A percentile compares a stretch with the other conserved stretches of the same genome.
phyloP scores from a whole-genome alignment of 1,140 invertebrate genomes.

The Calephelis nemesis region DNA sequence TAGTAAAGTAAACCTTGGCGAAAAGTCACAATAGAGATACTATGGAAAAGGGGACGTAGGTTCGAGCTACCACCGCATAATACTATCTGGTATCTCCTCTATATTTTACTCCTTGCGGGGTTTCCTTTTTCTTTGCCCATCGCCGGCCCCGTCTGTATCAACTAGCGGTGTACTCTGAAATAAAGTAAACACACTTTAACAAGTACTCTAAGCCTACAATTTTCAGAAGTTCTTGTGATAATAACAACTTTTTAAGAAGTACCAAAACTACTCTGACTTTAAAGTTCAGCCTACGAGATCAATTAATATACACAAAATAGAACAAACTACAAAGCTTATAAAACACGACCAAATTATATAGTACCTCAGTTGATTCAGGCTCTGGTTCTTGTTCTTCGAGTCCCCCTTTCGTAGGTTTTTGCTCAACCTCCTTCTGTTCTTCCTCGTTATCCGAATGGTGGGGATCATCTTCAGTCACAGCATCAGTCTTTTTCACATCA shows the following conservation, averaged over 20 bases:
- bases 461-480: constrained; percentile 67
- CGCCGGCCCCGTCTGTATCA: constrained; percentile 65
- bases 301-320: too few relatives aligned
- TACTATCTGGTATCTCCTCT: neutral
- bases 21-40: too few relatives aligned
- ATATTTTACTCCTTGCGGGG: constrained; percentile 76
- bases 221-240: too few relatives aligned
- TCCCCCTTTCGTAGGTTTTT: constrained; percentile 53
- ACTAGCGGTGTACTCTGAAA: constrained; percentile 41
- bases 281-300: too few relatives aligned
- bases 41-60: neutral
- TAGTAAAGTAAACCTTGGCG: too few relatives aligned
- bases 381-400: constrained; percentile 49
- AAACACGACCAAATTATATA: neutral
- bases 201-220: too few relatives aligned
- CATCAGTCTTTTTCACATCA: constrained; percentile 76
- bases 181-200: constrained; percentile 12
- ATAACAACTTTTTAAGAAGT: too few relatives aligned
- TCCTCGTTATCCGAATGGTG: constrained; percentile 67
- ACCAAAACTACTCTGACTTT: too few relatives aligned
- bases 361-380: constrained; percentile 30
- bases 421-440: constrained; percentile 53
- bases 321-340: too few relatives aligned
- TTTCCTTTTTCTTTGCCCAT: constrained; percentile 78
- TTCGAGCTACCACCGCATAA: neutral